These are phyloP conservation scores for Colletes latitarsis DNA, from an alignment of 1,140 invertebrate genomes.

Conservation along the genomic window DNA sequence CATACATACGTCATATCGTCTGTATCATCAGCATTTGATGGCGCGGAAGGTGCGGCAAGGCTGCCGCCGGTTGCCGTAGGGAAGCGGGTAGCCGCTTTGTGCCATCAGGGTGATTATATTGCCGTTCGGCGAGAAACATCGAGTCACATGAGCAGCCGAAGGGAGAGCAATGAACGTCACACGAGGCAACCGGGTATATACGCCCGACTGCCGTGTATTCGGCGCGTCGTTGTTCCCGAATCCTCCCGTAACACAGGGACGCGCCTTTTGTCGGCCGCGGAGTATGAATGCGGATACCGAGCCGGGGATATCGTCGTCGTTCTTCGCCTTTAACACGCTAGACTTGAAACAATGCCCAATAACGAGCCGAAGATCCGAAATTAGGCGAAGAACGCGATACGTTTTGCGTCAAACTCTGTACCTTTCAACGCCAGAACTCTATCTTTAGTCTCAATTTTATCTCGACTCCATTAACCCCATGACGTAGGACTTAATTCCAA, in stretches of 20 bases:
- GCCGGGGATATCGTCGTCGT: constrained; percentile 30
- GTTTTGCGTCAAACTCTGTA: background rate
- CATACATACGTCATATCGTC: constrained; percentile 76
- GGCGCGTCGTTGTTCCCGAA: constrained; percentile 48
- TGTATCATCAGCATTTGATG: constrained; percentile 79
- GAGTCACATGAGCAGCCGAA: constrained; percentile 66
- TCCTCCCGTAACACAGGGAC: constrained; percentile 42
- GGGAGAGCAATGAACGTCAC: constrained; percentile 64
- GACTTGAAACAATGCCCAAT: constrained; percentile 35
- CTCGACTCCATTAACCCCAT: too few relatives aligned
- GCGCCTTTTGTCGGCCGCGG: constrained; percentile 58
- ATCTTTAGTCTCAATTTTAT: too few relatives aligned
- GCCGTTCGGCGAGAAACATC: constrained; percentile 74
- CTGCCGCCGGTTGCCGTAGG: constrained; percentile 55
- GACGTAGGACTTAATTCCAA: too few relatives aligned
- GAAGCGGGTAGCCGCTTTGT: constrained; percentile 74
- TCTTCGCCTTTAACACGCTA: constrained; percentile 30
- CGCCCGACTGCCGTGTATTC: constrained; percentile 44
- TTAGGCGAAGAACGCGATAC: constrained; percentile 18
- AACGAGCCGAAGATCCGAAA: constrained; percentile 35
- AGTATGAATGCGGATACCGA: constrained; percentile 37
- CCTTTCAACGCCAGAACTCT: too few relatives aligned
- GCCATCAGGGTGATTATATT: constrained; percentile 80
- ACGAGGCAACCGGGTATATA: constrained; percentile 37
- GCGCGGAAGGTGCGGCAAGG: constrained; percentile 65